These are phyloP conservation scores for Orcinus orca DNA, from an alignment of 2,113 vertebrate genomes.

Conservation along the genomic window DNA sequence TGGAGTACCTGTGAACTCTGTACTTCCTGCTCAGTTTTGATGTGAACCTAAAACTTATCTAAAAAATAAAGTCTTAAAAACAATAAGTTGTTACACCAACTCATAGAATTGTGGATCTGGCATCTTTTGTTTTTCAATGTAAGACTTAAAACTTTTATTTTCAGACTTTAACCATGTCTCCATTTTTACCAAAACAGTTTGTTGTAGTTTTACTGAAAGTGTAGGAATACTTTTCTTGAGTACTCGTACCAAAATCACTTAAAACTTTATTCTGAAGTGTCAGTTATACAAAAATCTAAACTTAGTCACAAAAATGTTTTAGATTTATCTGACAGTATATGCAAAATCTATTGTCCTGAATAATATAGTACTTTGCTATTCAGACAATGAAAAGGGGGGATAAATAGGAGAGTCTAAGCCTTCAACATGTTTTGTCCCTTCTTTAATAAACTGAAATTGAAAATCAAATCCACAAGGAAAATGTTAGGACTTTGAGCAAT, in stretches of 20 bases:
- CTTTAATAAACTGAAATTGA: conserved; percentile 8
- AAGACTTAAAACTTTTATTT: not conserved
- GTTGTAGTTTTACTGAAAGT: not conserved
- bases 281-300: not conserved
- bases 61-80: not conserved
- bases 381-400: not conserved
- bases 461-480: not conserved
- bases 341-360: not conserved
- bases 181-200: not conserved
- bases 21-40: not conserved
- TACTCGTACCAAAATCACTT: not conserved
- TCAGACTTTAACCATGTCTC: not conserved
- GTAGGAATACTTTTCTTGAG: not conserved
- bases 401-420: not conserved
- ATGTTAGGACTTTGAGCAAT: not conserved
- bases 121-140: not conserved
- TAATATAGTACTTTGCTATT: not conserved
- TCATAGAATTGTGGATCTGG: not conserved
- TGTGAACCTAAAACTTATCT: not conserved
- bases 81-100: not conserved
- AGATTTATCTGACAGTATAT: not conserved
- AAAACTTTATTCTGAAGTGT: not conserved
- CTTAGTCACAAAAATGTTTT: not conserved
- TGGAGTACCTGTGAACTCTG: not conserved
- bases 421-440: not conserved